These are phyloP conservation scores for Ciconia boyciana DNA, from an alignment of 2,113 vertebrate species.

Conservation along the genomic window DNA sequence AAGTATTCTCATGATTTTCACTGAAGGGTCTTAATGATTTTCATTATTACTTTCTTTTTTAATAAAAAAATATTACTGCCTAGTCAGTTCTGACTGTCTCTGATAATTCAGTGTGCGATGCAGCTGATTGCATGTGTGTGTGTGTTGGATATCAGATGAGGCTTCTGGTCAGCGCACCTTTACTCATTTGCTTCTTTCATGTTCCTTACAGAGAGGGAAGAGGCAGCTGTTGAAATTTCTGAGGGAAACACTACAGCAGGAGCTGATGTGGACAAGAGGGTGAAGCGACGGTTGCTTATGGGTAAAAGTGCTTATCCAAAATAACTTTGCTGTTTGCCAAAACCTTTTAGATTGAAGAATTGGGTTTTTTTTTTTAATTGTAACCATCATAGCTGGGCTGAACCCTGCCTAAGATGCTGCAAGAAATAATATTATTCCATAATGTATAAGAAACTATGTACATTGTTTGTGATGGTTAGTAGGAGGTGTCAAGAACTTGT, in stretches of 20 bases:
- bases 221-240: slow-evolving; percentile 72
- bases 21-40: background rate
- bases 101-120: background rate
- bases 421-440: background rate
- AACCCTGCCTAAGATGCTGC: background rate
- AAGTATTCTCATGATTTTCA: background rate
- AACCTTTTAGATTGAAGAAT: background rate
- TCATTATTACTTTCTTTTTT: background rate
- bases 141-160: background rate
- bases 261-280: slow-evolving; percentile 91
- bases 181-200: background rate
- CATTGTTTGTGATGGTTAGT: background rate
- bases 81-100: background rate
- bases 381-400: background rate
- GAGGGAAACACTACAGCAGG: slow-evolving; percentile 86
- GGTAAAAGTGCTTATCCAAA: slow-evolving; percentile 74
- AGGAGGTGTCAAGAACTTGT: background rate
- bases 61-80: background rate
- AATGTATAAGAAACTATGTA: background rate
- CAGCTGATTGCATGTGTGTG: background rate
- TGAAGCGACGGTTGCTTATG: slow-evolving; percentile 94
- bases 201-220: slow-evolving; percentile 81
- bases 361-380: background rate
- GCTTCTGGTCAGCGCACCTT: background rate
- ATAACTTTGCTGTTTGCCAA: background rate